Base-by-base conservation (phyloP, 1,140 invertebrate genomes). In the Cephus cinctus region DNA sequence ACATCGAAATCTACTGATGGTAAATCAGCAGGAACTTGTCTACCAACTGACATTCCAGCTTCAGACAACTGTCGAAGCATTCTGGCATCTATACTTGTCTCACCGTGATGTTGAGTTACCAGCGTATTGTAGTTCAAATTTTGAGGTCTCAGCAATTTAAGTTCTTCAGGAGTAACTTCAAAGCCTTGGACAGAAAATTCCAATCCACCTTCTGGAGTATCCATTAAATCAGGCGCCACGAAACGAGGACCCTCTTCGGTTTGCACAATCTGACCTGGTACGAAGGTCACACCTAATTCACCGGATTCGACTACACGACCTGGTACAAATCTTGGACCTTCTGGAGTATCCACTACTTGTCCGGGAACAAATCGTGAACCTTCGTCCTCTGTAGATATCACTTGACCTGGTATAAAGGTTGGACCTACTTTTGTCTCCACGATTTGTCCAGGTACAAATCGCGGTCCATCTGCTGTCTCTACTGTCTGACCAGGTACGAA, bases 141-240 rank as follows among this genome's bases (percentile, higher is more conserved):
- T 57, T 80, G 79, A 1, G 82, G 80, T 61, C 83, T 81, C 11
- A 87, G 65, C 12, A 87, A 58, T 46, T 78, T 79, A 2, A 87
- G 56, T 66, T 87, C 86, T 66, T 87, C 86, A 2, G 84, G 83
- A 19, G 83, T 85, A 1, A 88, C 82, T 53, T 87, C 82, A 66
- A 88, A 89, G 35, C 86, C 85, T 75, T 89, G 86, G 5, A 89
- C 84, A 9, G 84, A 86, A 66, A 87, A 87, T 63, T 87, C 83
- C 11, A 76, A 61, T 20, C 83, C 80, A 8, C 84, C 84, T 63
- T 85, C 83, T 20, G 82, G 78, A 3, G 81, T 82, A 57, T 84
- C 82, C 2, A 75, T 78, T 6, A 87, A 66, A 67, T 88, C 86
- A 8, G 85, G 84, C 16, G 86, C 85, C 8, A 88, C 80, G 62